Conservation (phyloP, 2,888 invertebrate species). For the Sphaerophoria rueppellii region DNA sequence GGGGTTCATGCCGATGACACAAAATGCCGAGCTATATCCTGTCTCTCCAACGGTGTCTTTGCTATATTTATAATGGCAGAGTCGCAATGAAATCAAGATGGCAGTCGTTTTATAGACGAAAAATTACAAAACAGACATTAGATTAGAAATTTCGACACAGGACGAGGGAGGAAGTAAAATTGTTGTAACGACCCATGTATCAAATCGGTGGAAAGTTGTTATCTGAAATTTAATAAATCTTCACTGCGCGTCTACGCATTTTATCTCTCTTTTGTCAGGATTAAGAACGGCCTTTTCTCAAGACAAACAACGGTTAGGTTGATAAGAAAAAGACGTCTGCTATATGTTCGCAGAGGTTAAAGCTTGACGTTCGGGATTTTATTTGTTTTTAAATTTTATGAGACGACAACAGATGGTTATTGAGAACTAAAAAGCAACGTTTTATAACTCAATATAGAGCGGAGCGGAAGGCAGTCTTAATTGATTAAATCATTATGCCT, state of each 20-base stretch:
- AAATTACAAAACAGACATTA: conserved; percentile 1
- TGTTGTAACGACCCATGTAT: conserved; percentile 2
- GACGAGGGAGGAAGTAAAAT: neutral
- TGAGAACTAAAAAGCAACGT: neutral
- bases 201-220: conserved; percentile 43
- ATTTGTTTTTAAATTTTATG: conserved; percentile 24
- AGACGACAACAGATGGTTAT: conserved; percentile 24
- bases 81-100: conserved; percentile 42
- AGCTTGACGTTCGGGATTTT: neutral
- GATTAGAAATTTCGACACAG: too few species aligned
- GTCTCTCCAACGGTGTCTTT: conserved; percentile 4
- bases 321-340: neutral
- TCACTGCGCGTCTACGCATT: conserved; percentile 36
- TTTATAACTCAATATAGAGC: conserved; percentile 10
- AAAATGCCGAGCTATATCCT: neutral
- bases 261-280: conserved; percentile 27
- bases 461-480: neutral
- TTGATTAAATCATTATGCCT: conserved; percentile 10
- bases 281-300: neutral
- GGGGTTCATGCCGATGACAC: neutral
- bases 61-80: neutral
- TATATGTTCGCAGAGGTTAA: neutral
- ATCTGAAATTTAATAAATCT: conserved; percentile 65
- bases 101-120: conserved; percentile 46
- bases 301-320: neutral